Evolutionary conservation across 2,797 vertebrate genomes (phyloP).

Genomic region (Eulemur coronatus): DNA sequence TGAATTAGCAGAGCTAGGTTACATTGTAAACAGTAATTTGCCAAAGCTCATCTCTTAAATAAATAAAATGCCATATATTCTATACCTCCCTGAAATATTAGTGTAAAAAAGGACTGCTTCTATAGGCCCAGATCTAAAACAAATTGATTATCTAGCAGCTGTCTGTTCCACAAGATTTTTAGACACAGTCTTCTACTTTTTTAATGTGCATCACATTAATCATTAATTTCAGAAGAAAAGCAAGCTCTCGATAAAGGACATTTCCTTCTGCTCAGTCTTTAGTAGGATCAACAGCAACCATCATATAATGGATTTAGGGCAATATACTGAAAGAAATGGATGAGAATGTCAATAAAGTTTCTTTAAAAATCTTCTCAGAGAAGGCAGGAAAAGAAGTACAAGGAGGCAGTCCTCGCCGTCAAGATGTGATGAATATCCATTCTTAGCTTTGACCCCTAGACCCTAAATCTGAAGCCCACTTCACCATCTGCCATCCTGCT

Average conservation of each 20-base stretch:
- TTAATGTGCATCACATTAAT: neutral
- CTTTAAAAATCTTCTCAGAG: slow-evolving; percentile 1
- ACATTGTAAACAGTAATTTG: neutral
- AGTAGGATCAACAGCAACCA: neutral
- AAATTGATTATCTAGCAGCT: neutral
- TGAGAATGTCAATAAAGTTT: neutral
- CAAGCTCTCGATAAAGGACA: neutral
- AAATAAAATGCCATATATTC: slow-evolving; percentile 1
- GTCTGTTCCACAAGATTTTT: neutral
- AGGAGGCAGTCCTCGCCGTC: neutral
- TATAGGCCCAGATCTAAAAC: neutral
- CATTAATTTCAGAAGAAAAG: slow-evolving; percentile 41
- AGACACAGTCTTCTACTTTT: neutral
- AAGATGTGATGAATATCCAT: neutral
- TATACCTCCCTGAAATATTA: neutral
- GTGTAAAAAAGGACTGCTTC: neutral
- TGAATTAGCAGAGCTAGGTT: neutral
- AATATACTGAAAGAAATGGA: neutral
- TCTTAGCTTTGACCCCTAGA: neutral
- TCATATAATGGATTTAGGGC: neutral
- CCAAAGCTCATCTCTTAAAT: neutral
- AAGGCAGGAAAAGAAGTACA: neutral
- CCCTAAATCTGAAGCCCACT: neutral
- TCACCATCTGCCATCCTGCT: neutral
- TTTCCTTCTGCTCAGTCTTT: slow-evolving; percentile 14